These are phyloP conservation scores for Drosophila robusta DNA, from an alignment of 2,888 invertebrate genomes.

Conservation along the genomic window DNA sequence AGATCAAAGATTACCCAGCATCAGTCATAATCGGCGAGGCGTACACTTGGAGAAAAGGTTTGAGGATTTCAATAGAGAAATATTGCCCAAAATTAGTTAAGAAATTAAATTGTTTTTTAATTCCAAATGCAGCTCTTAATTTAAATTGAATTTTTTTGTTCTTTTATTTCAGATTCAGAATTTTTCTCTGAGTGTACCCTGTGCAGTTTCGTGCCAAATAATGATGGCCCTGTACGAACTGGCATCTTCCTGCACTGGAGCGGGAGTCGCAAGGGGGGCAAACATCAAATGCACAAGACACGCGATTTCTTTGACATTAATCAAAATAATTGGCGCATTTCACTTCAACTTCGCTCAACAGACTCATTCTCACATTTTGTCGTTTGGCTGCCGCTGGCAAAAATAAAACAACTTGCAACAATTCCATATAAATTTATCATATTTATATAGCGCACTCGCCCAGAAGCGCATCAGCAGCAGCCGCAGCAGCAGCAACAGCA, in stretches of 20 bases:
- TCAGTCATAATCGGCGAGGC: slow-evolving; percentile 55
- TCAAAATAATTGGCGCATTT: slow-evolving; percentile 80
- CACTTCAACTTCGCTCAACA: slow-evolving; percentile 73
- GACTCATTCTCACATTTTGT: slow-evolving; percentile 72
- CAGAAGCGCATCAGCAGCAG: slow-evolving; percentile 2
- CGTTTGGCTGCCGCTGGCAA: slow-evolving; percentile 15
- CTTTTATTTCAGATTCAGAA: too few relatives aligned
- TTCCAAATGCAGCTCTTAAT: too few relatives aligned
- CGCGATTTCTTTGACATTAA: slow-evolving; percentile 80
- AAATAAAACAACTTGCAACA: slow-evolving; percentile 57
- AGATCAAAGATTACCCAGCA: slow-evolving; percentile 69
- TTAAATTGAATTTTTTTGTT: too few relatives aligned
- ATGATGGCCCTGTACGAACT: slow-evolving; percentile 51
- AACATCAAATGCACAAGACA: slow-evolving; percentile 76
- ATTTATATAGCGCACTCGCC: slow-evolving; percentile 48
- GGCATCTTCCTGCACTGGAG: slow-evolving; percentile 23
- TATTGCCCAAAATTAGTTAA: too few relatives aligned
- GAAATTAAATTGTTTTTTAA: too few relatives aligned
- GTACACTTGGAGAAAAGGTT: slow-evolving; percentile 5
- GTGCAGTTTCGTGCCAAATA: slow-evolving; percentile 64
- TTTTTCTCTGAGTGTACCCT: slow-evolving; percentile 20
- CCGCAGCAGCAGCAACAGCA: too few relatives aligned
- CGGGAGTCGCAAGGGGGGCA: slow-evolving; percentile 4
- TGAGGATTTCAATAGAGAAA: too few relatives aligned
- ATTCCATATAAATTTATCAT: slow-evolving; percentile 82